Percentiles rank a stretch among this genome's conserved stretches.
Conservation (phyloP, 2,797 vertebrate species). For the Lycodopsis pacificus region DNA sequence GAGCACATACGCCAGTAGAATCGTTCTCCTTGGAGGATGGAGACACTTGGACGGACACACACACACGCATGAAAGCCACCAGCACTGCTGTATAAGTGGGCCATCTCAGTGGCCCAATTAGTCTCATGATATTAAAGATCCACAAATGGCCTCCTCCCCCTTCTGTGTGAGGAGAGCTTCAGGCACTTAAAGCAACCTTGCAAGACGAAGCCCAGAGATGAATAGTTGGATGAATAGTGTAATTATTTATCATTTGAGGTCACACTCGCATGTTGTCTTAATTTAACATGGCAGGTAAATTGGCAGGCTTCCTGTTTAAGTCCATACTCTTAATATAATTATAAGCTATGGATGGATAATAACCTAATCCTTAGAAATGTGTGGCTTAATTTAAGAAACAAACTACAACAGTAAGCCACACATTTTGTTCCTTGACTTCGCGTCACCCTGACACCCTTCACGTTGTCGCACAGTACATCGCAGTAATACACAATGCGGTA, state of each 20-base stretch:
- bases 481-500: neutral
- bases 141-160: constrained; percentile 10
- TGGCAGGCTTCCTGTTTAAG: neutral
- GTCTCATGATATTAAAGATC: constrained; percentile 35
- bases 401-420: neutral
- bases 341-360: neutral
- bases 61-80: constrained; percentile 17
- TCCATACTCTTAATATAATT: neutral
- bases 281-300: neutral
- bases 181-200: constrained; percentile 1
- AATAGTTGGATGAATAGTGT: neutral
- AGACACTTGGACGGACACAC: neutral
- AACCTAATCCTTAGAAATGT: constrained; percentile 8
- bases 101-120: constrained; percentile 78
- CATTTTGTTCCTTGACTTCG: neutral
- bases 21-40: constrained; percentile 25
- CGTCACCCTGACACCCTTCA: neutral
- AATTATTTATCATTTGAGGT: constrained; percentile 2
- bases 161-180: neutral
- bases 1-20: constrained; percentile 15
- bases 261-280: neutral
- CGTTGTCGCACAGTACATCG: neutral
- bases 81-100: constrained; percentile 66
- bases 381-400: neutral
- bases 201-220: neutral